Conservation (phyloP, 2,797 vertebrate genomes). For the Distichodus sexfasciatus region DNA sequence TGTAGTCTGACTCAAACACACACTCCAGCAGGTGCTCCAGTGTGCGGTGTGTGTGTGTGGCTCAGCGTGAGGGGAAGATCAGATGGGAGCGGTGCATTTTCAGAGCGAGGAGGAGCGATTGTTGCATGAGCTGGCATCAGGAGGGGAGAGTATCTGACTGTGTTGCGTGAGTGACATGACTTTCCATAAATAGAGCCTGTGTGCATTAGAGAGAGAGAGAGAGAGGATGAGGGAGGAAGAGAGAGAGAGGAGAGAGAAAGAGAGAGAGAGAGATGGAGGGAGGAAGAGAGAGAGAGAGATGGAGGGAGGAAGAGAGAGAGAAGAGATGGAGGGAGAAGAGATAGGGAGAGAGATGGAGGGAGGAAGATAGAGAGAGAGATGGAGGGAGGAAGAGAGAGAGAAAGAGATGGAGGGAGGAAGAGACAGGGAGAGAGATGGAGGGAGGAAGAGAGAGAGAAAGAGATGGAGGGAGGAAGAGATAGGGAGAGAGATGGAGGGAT, state of each 20-base stretch:
- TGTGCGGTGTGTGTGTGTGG: slow-evolving; percentile 5
- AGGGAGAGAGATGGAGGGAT: too few relatives aligned
- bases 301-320: slow-evolving; percentile 25
- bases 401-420: slow-evolving; percentile 13
- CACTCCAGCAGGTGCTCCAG: background rate
- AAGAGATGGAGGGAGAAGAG: slow-evolving; percentile 27
- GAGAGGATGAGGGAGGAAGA: slow-evolving; percentile 4
- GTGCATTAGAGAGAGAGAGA: slow-evolving; percentile 50
- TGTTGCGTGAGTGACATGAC: slow-evolving; percentile 76
- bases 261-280: slow-evolving; percentile 16
- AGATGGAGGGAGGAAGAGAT: slow-evolving; percentile 29
- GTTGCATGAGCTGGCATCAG: slow-evolving; percentile 72
- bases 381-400: slow-evolving; percentile 17
- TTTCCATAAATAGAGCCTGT: slow-evolving; percentile 74
- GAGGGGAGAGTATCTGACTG: slow-evolving; percentile 71
- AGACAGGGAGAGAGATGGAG: slow-evolving; percentile 16
- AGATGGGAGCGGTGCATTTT: slow-evolving; percentile 24
- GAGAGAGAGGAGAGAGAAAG: slow-evolving; percentile 30
- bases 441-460: slow-evolving; percentile 15
- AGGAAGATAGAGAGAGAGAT: slow-evolving; percentile 5
- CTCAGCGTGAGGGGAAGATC: background rate
- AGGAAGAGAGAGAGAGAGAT: slow-evolving; percentile 34
- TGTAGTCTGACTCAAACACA: background rate
- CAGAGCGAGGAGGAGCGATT: slow-evolving; percentile 61
- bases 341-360: slow-evolving; percentile 6